These are phyloP conservation scores for Drosophila monieri DNA, from an alignment of 2,888 invertebrate genomes.

Conservation along the genomic window DNA sequence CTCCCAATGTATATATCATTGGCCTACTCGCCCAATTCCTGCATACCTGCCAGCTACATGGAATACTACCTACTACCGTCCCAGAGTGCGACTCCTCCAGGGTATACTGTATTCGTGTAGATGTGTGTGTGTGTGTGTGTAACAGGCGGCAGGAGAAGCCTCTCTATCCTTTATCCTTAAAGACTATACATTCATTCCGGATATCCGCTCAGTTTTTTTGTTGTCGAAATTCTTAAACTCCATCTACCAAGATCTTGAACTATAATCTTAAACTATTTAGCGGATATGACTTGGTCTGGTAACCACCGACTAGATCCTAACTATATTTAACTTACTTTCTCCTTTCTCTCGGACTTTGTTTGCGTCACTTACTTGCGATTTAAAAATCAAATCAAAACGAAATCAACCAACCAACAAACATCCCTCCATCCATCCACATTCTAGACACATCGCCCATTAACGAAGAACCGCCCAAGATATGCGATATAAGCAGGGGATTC, in stretches of 20 bases:
- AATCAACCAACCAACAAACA: conserved; percentile 65
- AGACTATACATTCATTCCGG: background rate
- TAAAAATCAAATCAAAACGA: conserved; percentile 15
- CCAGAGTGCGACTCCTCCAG: conserved; percentile 4
- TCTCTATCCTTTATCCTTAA: conserved; percentile 1
- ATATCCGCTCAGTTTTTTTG: conserved; percentile 9
- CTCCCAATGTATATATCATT: conserved; percentile 5
- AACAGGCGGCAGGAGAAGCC: conserved; percentile 13
- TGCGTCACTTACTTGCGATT: conserved; percentile 11
- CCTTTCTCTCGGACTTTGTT: conserved; percentile 62
- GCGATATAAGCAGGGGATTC: conserved; percentile 74
- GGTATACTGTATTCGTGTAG: conserved; percentile 20
- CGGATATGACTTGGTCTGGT: conserved; percentile 13
- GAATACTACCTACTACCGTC: conserved; percentile 2
- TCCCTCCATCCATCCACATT: conserved; percentile 68
- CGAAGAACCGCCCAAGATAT: conserved; percentile 72
- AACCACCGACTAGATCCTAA: conserved; percentile 19
- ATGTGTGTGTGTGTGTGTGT: conserved; percentile 5
- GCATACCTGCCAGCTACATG: conserved; percentile 24
- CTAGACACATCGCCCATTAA: conserved; percentile 77
- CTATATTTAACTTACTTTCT: conserved; percentile 52
- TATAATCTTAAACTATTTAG: background rate
- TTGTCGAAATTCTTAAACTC: background rate
- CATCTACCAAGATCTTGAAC: no score
- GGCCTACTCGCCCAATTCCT: conserved; percentile 21